These are phyloP conservation scores for Myopa tessellatipennis DNA, from an alignment of 2,888 invertebrate genomes.

Conservation along the genomic window DNA sequence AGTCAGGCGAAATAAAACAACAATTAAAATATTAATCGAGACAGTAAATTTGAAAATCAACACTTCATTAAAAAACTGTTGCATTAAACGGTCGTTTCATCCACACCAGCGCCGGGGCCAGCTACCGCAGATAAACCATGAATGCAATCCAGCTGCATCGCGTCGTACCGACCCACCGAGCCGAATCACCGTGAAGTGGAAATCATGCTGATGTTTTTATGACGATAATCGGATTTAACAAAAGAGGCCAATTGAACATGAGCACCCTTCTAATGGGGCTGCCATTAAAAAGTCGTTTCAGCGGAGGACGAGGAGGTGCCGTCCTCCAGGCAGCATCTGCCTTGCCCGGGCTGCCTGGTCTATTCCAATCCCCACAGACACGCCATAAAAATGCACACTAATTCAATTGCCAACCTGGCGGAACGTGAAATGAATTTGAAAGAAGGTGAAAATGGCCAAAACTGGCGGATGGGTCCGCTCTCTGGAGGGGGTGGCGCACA, in stretches of 20 bases:
- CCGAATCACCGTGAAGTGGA: constrained; percentile 24
- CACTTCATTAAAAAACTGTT: constrained; percentile 24
- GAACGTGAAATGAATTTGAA: constrained; percentile 3
- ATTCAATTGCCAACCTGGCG: constrained; percentile 8
- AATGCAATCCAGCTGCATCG: neutral
- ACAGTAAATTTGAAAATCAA: constrained; percentile 25
- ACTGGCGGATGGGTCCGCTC: neutral
- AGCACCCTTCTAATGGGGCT: constrained; percentile 36
- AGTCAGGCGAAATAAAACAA: neutral
- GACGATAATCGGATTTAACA: constrained; percentile 39
- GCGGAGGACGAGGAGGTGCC: neutral
- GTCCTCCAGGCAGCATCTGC: neutral
- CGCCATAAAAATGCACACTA: constrained; percentile 26
- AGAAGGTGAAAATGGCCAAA: neutral
- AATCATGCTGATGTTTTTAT: constrained; percentile 35
- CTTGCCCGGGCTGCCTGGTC: too few species aligned
- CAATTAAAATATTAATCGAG: neutral
- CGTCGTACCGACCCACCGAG: neutral
- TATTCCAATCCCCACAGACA: neutral
- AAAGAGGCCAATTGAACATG: constrained; percentile 38
- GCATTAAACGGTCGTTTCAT: constrained; percentile 5
- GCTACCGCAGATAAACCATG: neutral
- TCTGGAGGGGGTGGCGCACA: neutral
- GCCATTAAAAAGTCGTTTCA: constrained; percentile 41
- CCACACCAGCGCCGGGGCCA: neutral